Percentiles rank a stretch among this genome's conserved stretches.
Conservation (phyloP, 2,797 vertebrate genomes). For the Lepus townsendii region DNA sequence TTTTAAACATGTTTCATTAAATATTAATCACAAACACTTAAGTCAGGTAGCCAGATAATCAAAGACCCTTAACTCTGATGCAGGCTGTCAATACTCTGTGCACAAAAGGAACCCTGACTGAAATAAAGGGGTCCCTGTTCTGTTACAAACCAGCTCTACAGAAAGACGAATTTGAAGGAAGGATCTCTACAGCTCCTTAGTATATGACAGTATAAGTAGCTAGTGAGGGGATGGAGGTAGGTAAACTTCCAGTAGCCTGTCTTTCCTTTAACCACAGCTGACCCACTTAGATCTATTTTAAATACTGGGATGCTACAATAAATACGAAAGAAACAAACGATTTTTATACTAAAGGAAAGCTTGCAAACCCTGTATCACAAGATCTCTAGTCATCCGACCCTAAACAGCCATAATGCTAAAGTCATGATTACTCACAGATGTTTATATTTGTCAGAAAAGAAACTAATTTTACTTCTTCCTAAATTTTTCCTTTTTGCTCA, state of each 20-base stretch:
- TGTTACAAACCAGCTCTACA: neutral
- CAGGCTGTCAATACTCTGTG: neutral
- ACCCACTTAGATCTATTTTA: neutral
- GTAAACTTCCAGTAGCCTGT: neutral
- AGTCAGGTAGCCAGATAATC: neutral
- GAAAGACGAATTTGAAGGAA: neutral
- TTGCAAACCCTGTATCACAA: neutral
- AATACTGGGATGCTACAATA: neutral
- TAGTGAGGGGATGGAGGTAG: neutral
- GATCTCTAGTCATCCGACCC: neutral
- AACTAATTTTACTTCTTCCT: slow-evolving; percentile 39
- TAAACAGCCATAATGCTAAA: slow-evolving; percentile 40
- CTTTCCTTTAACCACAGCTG: neutral
- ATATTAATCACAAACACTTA: neutral
- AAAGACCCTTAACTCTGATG: neutral
- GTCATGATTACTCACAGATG: neutral
- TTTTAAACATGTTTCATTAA: slow-evolving; percentile 49
- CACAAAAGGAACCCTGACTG: neutral
- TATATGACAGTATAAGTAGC: neutral
- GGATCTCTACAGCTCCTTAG: neutral
- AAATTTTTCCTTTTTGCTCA: slow-evolving; percentile 1
- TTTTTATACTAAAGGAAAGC: neutral
- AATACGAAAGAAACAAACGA: neutral
- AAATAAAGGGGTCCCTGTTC: neutral
- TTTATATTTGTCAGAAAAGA: slow-evolving; percentile 55